Conservation (phyloP, 2,113 vertebrate species). For the Cisticola juncidis region DNA sequence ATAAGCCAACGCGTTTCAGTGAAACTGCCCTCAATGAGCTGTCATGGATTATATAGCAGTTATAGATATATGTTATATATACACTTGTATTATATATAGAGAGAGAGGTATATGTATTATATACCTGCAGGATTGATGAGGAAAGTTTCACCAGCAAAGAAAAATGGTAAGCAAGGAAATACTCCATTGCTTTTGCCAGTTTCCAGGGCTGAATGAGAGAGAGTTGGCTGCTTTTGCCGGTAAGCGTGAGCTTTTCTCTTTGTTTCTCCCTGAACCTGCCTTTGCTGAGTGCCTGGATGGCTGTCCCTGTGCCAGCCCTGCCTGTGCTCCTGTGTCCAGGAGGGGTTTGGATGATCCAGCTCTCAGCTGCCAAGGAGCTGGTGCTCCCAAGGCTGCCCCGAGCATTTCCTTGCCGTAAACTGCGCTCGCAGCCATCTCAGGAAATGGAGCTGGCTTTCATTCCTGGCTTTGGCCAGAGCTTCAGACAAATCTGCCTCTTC, state of each 20-base stretch:
- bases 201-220: background rate
- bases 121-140: background rate
- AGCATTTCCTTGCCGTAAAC: background rate
- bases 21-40: background rate
- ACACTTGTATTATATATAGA: too few species aligned
- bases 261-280: background rate
- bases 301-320: background rate
- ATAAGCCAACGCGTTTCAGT: background rate
- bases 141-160: background rate
- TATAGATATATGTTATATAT: too few species aligned
- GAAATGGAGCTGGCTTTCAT: conserved; percentile 17
- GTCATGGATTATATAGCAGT: background rate
- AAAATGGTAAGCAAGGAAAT: background rate
- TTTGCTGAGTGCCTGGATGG: background rate
- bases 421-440: conserved; percentile 19
- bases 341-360: conserved; percentile 27
- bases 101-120: background rate
- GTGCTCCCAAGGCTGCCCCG: background rate
- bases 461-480: conserved; percentile 8
- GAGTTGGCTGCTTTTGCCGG: background rate
- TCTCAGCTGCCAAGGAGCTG: conserved; percentile 10
- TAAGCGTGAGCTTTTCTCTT: background rate
- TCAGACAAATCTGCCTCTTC: conserved; percentile 22
- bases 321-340: background rate
- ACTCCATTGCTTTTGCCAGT: background rate